phyloP scores from a whole-genome alignment of 2,888 invertebrate genomes.

The Leptinotarsa haldemani region DNA sequence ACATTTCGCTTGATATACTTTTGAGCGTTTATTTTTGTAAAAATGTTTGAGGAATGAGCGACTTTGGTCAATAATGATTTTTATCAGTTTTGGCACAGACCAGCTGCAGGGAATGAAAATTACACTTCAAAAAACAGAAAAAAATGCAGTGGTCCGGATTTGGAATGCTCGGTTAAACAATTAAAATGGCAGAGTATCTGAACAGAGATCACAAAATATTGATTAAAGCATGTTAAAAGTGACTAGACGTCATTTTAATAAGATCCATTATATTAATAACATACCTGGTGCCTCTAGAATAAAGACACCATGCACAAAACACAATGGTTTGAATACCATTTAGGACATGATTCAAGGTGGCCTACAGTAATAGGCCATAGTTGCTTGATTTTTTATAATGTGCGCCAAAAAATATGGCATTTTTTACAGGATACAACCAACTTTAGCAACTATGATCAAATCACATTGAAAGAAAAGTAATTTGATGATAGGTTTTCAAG shows the following conservation, averaged over 20 bases:
- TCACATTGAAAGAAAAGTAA: too few relatives aligned
- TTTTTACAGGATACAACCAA: too few relatives aligned
- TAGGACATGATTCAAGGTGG: slow-evolving; percentile 6
- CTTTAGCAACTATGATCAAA: too few relatives aligned
- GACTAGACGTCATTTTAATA: slow-evolving; percentile 50
- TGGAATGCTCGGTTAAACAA: slow-evolving; percentile 23
- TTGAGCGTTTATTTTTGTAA: slow-evolving; percentile 35
- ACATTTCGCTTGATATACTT: slow-evolving; percentile 45
- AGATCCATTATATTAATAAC: slow-evolving; percentile 1
- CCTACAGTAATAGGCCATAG: neutral
- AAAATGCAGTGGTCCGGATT: slow-evolving; percentile 26
- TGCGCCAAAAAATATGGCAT: neutral
- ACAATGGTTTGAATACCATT: slow-evolving; percentile 11
- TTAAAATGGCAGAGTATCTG: slow-evolving; percentile 35
- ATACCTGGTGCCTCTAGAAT: slow-evolving; percentile 1
- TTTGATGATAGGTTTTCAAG: too few relatives aligned
- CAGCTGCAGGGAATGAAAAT: slow-evolving; percentile 30
- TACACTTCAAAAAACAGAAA: neutral
- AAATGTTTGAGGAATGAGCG: slow-evolving; percentile 44
- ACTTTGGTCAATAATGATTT: slow-evolving; percentile 42
- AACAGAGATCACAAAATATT: slow-evolving; percentile 50
- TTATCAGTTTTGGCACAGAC: slow-evolving; percentile 49
- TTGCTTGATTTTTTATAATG: neutral
- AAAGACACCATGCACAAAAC: slow-evolving; percentile 13
- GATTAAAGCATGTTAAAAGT: slow-evolving; percentile 48